These are phyloP conservation scores for Drosophila kikkawai DNA, from an alignment of 1,140 invertebrate genomes.

Conservation along the genomic window DNA sequence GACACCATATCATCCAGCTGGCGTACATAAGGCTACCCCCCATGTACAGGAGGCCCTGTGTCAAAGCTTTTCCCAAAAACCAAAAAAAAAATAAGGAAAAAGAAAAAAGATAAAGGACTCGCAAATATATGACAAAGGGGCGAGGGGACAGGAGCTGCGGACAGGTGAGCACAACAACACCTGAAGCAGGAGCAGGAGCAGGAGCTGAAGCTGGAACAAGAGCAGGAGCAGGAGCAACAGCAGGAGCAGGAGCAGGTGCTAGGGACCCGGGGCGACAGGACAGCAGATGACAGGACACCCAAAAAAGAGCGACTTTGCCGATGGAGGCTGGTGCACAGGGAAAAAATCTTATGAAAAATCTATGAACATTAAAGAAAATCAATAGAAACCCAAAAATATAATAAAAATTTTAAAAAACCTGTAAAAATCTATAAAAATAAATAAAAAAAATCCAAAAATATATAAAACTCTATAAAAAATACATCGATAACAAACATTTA, in stretches of 20 bases:
- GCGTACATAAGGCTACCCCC: conserved; percentile 23
- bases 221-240: neutral
- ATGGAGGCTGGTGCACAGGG: neutral
- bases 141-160: conserved; percentile 5
- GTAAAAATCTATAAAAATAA: neutral
- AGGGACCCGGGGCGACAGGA: conserved; percentile 11
- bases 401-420: neutral
- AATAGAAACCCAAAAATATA: neutral
- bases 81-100: neutral
- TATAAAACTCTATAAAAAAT: neutral
- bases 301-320: conserved; percentile 12
- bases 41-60: neutral
- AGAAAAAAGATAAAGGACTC: conserved; percentile 3
- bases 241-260: neutral
- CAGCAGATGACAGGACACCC: conserved; percentile 14
- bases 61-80: neutral
- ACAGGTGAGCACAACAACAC: conserved; percentile 49
- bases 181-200: conserved; percentile 17
- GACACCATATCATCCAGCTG: conserved; percentile 17
- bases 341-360: neutral
- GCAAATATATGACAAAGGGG: conserved; percentile 13
- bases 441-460: neutral
- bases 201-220: neutral
- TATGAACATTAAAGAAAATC: neutral
- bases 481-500: no score